phyloP scores from a whole-genome alignment of 1,140 invertebrate genomes.

The Uloborus diversus region DNA sequence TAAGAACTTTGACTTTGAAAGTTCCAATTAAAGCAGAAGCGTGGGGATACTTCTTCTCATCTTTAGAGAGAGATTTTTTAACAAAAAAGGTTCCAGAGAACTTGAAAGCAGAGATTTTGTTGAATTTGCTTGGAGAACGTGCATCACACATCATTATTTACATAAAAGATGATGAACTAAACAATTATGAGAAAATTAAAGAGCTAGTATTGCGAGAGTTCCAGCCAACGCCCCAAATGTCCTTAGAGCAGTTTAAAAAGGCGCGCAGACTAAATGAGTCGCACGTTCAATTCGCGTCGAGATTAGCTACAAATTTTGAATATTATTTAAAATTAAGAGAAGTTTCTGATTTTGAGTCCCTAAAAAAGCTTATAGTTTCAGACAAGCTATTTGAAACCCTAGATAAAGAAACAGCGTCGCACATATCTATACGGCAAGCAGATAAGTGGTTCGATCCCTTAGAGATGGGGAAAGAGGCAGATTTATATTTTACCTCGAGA shows the following conservation, averaged over 20 bases:
- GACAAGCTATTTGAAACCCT: constrained; percentile 13
- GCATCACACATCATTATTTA: neutral
- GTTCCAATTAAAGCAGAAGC: neutral
- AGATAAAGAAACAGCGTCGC: constrained; percentile 6
- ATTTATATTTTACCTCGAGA: neutral
- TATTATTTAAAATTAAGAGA: constrained; percentile 16
- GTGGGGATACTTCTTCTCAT: neutral
- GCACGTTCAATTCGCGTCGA: neutral
- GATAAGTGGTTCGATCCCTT: constrained; percentile 5
- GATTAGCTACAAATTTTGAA: neutral
- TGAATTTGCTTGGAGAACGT: neutral
- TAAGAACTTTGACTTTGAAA: neutral
- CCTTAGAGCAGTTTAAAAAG: constrained; percentile 3
- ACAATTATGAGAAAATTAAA: constrained; percentile 7
- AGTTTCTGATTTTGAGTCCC: neutral
- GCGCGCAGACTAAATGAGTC: neutral
- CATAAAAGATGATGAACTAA: constrained; percentile 1
- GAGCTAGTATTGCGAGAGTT: neutral
- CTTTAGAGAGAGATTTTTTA: neutral
- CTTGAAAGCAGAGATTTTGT: constrained; percentile 14
- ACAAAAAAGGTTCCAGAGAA: constrained; percentile 2
- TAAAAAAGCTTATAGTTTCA: neutral
- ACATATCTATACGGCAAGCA: neutral
- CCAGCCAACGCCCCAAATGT: neutral
- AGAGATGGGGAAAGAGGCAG: neutral